Conservation (phyloP, 2,888 invertebrate genomes). For the Strigamia crassipes region DNA sequence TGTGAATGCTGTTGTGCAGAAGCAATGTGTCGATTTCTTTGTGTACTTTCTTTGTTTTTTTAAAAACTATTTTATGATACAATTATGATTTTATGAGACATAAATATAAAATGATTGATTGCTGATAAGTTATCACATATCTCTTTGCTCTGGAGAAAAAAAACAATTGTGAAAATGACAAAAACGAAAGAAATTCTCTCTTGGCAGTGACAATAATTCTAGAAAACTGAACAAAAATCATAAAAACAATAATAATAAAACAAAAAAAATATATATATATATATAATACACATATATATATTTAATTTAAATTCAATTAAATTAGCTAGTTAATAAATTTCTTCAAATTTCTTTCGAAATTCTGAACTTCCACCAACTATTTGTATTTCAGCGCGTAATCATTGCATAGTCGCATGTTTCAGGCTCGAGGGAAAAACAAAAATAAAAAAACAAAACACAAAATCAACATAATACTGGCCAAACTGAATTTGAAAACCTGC, state of each 20-base stretch:
- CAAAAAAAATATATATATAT: not conserved
- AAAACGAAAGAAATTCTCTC: constrained; percentile 22
- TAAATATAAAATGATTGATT: constrained; percentile 36
- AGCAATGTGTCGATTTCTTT: not conserved
- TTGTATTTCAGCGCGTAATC: not conserved
- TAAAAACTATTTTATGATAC: constrained; percentile 35
- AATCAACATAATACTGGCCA: constrained; percentile 15
- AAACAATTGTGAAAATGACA: not conserved
- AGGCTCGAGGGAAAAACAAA: not conserved
- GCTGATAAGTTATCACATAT: constrained; percentile 28
- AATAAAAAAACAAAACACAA: not conserved
- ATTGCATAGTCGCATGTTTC: constrained; percentile 27
- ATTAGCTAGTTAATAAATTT: not conserved
- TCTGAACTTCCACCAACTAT: not conserved
- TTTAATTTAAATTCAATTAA: too few relatives aligned
- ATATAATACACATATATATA: too few relatives aligned
- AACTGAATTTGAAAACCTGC: constrained; percentile 23
- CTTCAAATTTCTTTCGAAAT: not conserved
- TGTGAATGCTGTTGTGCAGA: not conserved
- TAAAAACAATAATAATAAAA: not conserved
- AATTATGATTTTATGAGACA: constrained; percentile 18
- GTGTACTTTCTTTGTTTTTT: not conserved
- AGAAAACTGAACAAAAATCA: not conserved
- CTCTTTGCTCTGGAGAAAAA: constrained; percentile 6
- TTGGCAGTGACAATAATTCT: constrained; percentile 24